Conservation (phyloP, 2,113 vertebrate species). For the Thamnophis sirtalis region DNA sequence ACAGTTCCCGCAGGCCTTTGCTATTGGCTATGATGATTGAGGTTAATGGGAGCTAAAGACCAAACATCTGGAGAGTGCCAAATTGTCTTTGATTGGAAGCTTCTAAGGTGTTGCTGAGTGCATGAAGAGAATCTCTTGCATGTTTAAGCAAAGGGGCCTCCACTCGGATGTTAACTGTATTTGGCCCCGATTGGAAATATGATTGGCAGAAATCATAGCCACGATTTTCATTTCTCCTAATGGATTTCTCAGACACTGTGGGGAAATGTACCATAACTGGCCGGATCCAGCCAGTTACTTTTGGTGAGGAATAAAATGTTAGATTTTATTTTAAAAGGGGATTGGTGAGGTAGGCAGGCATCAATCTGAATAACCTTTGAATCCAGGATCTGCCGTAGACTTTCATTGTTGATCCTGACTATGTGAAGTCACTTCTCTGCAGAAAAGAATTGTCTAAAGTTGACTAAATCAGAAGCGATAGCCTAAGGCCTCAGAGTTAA, state of each 20-base stretch:
- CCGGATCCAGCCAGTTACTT: neutral
- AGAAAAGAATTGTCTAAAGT: neutral
- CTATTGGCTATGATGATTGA: neutral
- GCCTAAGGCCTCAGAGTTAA: neutral
- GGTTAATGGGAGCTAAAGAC: neutral
- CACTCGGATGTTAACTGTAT: too few species aligned
- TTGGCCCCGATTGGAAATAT: neutral
- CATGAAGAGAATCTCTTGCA: neutral
- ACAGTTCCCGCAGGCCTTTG: neutral
- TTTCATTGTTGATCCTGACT: neutral
- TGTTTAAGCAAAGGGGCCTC: neutral
- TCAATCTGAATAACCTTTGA: neutral
- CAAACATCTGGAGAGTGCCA: neutral
- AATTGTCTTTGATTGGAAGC: neutral
- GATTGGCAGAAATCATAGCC: neutral
- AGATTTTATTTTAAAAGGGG: neutral
- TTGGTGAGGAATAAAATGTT: neutral
- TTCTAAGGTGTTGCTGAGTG: neutral
- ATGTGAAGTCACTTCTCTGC: neutral
- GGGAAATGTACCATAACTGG: neutral
- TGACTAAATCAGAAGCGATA: neutral
- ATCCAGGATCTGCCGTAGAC: neutral
- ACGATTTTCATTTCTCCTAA: neutral
- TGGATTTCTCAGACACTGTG: neutral
- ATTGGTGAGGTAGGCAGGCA: too few species aligned